These are phyloP conservation scores for Liasis olivaceus DNA, from an alignment of 2,797 vertebrate genomes.

Conservation along the genomic window DNA sequence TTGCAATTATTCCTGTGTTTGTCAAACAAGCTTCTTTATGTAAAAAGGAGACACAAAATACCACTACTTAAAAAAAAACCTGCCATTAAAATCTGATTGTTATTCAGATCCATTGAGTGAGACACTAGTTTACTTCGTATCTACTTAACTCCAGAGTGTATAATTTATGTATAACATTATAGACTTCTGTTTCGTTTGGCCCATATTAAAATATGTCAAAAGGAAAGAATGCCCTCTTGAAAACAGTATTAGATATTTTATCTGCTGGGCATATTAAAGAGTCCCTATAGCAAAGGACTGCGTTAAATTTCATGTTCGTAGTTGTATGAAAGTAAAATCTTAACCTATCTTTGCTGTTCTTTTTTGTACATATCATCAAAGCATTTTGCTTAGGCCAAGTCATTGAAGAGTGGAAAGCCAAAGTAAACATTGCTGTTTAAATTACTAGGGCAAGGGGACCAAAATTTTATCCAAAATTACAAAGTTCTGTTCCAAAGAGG, in stretches of 20 bases:
- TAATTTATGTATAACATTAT: slow-evolving; percentile 52
- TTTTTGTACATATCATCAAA: slow-evolving; percentile 74
- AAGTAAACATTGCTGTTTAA: slow-evolving; percentile 76
- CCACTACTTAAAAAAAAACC: not conserved
- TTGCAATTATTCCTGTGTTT: not conserved
- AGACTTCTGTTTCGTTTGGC: slow-evolving; percentile 66
- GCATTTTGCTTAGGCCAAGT: slow-evolving; percentile 75
- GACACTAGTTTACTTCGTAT: slow-evolving; percentile 21
- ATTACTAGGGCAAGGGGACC: slow-evolving; percentile 68
- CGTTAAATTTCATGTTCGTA: slow-evolving; percentile 70
- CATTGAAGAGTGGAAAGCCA: slow-evolving; percentile 71
- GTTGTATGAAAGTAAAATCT: slow-evolving; percentile 72
- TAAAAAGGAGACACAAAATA: not conserved
- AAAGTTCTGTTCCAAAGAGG: slow-evolving; percentile 59
- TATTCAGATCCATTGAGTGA: slow-evolving; percentile 52
- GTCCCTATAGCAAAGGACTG: slow-evolving; percentile 47
- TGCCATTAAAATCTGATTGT: slow-evolving; percentile 24
- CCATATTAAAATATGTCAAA: slow-evolving; percentile 50
- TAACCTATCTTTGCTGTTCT: slow-evolving; percentile 64
- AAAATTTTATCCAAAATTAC: slow-evolving; percentile 63
- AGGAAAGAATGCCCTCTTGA: slow-evolving; percentile 49
- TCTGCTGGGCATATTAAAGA: slow-evolving; percentile 40
- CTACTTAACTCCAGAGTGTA: slow-evolving; percentile 36
- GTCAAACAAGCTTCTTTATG: not conserved
- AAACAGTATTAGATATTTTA: slow-evolving; percentile 56